These are phyloP conservation scores for Heterochromis multidens DNA, from an alignment of 2,113 vertebrate genomes.

Conservation along the genomic window DNA sequence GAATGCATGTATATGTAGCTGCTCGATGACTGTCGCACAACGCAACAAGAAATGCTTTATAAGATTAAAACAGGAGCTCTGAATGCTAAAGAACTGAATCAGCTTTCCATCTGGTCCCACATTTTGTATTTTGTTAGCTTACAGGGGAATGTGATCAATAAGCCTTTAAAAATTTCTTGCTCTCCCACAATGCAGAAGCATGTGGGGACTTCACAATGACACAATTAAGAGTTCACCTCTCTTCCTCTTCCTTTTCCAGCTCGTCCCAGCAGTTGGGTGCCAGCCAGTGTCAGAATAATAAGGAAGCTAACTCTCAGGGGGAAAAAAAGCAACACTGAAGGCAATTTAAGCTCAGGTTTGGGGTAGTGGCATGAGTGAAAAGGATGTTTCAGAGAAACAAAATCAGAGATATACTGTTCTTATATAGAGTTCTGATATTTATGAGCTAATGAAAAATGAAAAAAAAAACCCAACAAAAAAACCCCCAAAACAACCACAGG, in stretches of 20 bases:
- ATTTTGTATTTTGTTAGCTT: not conserved
- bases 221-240: not conserved
- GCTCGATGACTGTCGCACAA: not conserved
- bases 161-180: not conserved
- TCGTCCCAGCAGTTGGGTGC: not conserved
- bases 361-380: not conserved
- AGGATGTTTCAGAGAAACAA: not conserved
- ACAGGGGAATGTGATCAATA: not conserved
- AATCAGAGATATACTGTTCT: too few species aligned
- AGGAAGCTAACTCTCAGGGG: not conserved
- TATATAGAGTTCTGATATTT: not conserved
- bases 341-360: not conserved
- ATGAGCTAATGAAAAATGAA: not conserved
- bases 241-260: slow-evolving; percentile 24
- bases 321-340: not conserved
- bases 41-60: not conserved
- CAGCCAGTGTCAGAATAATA: slow-evolving; percentile 22
- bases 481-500: not conserved
- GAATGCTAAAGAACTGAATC: not conserved
- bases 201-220: not conserved
- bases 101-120: not conserved
- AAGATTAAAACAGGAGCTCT: not conserved
- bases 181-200: not conserved
- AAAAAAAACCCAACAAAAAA: too few species aligned
- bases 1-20: not conserved